phyloP scores from a whole-genome alignment of 2,888 invertebrate species.

The Acleris holmiana region DNA sequence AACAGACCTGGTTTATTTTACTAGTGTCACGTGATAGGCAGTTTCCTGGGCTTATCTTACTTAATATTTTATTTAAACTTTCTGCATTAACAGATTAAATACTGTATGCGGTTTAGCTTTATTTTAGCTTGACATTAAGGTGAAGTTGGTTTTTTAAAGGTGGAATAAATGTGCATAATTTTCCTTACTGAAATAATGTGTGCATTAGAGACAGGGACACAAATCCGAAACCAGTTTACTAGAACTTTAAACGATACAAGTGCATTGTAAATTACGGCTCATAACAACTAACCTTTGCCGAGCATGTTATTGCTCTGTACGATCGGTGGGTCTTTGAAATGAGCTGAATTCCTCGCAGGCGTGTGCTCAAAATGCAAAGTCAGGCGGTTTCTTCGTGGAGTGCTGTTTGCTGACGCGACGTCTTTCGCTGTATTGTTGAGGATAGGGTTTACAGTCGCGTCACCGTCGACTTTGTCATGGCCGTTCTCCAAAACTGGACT shows the following conservation, averaged over 20 bases:
- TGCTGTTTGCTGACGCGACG: conserved; percentile 68
- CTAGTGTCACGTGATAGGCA: too few relatives aligned
- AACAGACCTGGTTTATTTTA: not conserved
- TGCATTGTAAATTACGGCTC: conserved; percentile 12
- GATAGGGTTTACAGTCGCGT: conserved; percentile 51
- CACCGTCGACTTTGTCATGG: conserved; percentile 67
- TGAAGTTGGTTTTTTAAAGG: too few relatives aligned
- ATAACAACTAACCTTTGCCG: conserved; percentile 68
- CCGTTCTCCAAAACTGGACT: conserved; percentile 70
- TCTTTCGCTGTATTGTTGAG: conserved; percentile 58
- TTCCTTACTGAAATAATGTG: not conserved
- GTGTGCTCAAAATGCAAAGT: conserved; percentile 90
- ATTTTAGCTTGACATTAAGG: too few relatives aligned
- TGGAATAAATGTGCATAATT: too few relatives aligned
- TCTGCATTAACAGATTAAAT: too few relatives aligned
- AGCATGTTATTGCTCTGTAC: conserved; percentile 60
- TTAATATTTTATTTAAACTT: too few relatives aligned
- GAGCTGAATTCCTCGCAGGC: conserved; percentile 87
- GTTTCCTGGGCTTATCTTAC: too few relatives aligned
- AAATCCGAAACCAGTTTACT: conserved; percentile 18
- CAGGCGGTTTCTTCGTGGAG: conserved; percentile 86
- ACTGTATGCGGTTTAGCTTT: too few relatives aligned
- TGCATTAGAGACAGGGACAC: conserved; percentile 27
- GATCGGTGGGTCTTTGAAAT: conserved; percentile 88
- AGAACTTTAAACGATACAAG: conserved; percentile 24